Conservation (phyloP, 2,113 vertebrate genomes). For the Prinia subflava region DNA sequence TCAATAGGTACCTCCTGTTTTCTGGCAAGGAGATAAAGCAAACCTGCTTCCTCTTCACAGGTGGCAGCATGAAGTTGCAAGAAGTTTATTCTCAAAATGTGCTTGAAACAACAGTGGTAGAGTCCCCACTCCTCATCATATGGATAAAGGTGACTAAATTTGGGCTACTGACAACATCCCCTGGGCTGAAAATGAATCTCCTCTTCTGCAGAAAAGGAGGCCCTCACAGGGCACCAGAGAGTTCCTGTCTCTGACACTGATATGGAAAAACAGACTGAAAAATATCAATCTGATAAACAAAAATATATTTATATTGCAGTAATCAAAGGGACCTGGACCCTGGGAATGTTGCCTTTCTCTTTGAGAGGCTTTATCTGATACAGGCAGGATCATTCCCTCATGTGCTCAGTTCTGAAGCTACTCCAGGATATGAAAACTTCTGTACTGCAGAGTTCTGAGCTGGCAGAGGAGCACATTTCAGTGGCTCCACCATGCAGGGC, state of each 20-base stretch:
- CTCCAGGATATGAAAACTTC: background rate
- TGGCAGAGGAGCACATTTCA: background rate
- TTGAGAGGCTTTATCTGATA: background rate
- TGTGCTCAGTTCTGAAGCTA: background rate
- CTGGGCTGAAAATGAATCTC: background rate
- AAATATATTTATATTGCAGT: background rate
- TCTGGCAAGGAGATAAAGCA: background rate
- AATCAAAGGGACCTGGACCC: background rate
- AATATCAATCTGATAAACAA: conserved; percentile 29
- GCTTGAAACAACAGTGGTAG: background rate
- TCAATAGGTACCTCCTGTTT: background rate
- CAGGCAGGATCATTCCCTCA: accelerated
- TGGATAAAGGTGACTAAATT: background rate
- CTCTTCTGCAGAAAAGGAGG: background rate
- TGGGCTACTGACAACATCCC: background rate
- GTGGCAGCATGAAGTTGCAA: background rate
- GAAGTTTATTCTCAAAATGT: background rate
- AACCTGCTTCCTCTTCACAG: background rate
- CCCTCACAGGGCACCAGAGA: conserved; percentile 7
- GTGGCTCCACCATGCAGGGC: background rate
- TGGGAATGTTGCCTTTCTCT: background rate
- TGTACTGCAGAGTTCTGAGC: background rate
- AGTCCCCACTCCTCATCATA: background rate
- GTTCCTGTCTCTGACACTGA: background rate
- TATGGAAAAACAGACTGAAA: background rate